These are phyloP conservation scores for Platerodrilus igneus DNA, from an alignment of 2,888 invertebrate genomes.

Conservation along the genomic window DNA sequence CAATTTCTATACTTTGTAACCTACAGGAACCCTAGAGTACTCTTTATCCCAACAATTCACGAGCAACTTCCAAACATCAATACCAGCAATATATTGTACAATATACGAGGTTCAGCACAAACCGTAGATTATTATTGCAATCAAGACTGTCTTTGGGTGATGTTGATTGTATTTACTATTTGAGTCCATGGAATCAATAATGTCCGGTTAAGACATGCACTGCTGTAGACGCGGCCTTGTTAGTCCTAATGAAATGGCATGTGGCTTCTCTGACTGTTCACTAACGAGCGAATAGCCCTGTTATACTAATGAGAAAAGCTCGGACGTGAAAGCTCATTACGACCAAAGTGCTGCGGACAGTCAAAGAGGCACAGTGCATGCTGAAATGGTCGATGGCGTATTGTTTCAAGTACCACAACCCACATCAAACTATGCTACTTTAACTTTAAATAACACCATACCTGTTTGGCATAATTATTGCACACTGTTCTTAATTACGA, in stretches of 20 bases:
- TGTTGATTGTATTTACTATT: constrained; percentile 19
- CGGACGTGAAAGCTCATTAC: constrained; percentile 47
- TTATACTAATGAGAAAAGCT: constrained; percentile 48
- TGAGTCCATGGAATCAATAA: constrained; percentile 25
- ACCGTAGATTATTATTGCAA: too few species aligned
- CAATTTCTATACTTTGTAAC: constrained; percentile 23
- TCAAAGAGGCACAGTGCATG: constrained; percentile 29
- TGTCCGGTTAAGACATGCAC: constrained; percentile 31
- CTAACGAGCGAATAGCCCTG: constrained; percentile 45
- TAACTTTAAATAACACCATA: constrained; percentile 17
- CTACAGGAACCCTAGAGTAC: constrained; percentile 15
- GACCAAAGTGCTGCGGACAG: constrained; percentile 43
- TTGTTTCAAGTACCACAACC: constrained; percentile 36
- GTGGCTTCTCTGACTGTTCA: constrained; percentile 37
- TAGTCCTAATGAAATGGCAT: constrained; percentile 47
- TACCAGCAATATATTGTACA: too few species aligned
- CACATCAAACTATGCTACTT: constrained; percentile 34
- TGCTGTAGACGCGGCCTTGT: constrained; percentile 39
- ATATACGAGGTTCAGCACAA: too few species aligned
- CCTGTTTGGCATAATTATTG: background rate
- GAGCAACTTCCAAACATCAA: too few species aligned
- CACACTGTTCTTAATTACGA: background rate
- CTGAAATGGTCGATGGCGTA: constrained; percentile 34
- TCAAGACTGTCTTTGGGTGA: constrained; percentile 21
- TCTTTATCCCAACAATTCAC: too few species aligned